A percentile compares a stretch with the other conserved stretches of the same genome.
Evolutionary conservation across 2,888 invertebrate species (phyloP).

Genomic region (Chaetogeoica ovagalla): DNA sequence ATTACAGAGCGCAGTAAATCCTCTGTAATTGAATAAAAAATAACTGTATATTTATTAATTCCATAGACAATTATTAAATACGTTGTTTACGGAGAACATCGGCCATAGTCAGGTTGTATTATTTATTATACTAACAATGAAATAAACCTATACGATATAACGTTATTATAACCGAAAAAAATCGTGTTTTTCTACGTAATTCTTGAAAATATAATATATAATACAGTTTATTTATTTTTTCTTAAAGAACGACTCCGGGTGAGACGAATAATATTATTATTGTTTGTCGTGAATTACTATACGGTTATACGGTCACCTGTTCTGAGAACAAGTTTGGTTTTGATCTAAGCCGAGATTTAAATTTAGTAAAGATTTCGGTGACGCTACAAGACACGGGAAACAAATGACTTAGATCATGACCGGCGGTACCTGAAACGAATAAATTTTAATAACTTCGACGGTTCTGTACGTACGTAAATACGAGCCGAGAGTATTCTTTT

Average conservation of each 20-base stretch:
- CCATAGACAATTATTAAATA: background rate
- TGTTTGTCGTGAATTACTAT: constrained; percentile 6
- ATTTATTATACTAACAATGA: background rate
- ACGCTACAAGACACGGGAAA: constrained; percentile 20
- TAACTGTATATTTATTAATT: background rate
- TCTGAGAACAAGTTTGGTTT: constrained; percentile 39
- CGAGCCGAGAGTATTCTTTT: constrained; percentile 30
- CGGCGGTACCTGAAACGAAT: constrained; percentile 45
- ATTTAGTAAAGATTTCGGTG: constrained; percentile 33
- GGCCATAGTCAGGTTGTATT: background rate
- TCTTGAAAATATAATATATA: background rate
- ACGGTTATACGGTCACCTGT: background rate
- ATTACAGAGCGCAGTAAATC: constrained; percentile 7
- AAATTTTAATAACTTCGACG: constrained; percentile 43
- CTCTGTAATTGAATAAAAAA: constrained; percentile 23
- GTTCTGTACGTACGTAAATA: constrained; percentile 36
- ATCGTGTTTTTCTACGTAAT: background rate
- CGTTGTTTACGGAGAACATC: no score
- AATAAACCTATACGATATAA: constrained; percentile 7
- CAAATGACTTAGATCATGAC: constrained; percentile 45
- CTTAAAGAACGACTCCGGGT: background rate
- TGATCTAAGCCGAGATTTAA: constrained; percentile 42
- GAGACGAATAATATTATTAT: background rate
- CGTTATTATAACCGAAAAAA: background rate
- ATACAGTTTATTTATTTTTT: background rate